Percentiles rank a stretch among this genome's conserved stretches.
phyloP scores from a whole-genome alignment of 2,113 vertebrate species.

The Apodemus speciosus region DNA sequence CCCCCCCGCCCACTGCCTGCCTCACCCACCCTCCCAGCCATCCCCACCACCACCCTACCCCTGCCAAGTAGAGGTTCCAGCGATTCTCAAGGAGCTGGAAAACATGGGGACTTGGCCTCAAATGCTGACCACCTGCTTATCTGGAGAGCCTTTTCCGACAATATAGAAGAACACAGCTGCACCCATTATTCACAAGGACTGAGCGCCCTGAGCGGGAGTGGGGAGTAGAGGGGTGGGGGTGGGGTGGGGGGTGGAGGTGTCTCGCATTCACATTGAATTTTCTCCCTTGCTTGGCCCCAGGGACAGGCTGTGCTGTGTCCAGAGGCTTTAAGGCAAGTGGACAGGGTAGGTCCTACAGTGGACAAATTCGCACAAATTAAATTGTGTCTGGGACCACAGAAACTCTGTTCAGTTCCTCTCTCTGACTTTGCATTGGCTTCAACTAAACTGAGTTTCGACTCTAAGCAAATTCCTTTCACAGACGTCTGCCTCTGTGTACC shows the following conservation, averaged over 20 bases:
- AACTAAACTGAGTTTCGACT: neutral
- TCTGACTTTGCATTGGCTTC: neutral
- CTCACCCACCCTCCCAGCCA: fast-evolving
- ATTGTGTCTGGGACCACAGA: neutral
- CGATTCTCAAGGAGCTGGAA: neutral
- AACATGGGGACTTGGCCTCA: neutral
- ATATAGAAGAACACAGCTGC: neutral
- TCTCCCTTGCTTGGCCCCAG: neutral
- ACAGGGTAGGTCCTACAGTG: neutral
- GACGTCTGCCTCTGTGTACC: neutral
- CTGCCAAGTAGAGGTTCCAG: neutral
- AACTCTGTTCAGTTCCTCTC: neutral
- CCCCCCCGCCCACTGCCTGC: neutral
- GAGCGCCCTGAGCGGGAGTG: no score
- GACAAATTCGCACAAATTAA: neutral
- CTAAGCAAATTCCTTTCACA: neutral
- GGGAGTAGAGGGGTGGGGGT: no score
- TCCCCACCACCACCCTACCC: no score
- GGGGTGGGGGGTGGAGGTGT: no score
- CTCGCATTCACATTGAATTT: neutral
- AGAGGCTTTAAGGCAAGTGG: neutral
- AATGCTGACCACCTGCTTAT: neutral
- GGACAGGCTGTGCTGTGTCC: neutral
- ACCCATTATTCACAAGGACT: neutral
- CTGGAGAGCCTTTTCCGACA: neutral